Evolutionary conservation across 2,797 vertebrate genomes (phyloP).

Genomic region (Onychomys arenicola): DNA sequence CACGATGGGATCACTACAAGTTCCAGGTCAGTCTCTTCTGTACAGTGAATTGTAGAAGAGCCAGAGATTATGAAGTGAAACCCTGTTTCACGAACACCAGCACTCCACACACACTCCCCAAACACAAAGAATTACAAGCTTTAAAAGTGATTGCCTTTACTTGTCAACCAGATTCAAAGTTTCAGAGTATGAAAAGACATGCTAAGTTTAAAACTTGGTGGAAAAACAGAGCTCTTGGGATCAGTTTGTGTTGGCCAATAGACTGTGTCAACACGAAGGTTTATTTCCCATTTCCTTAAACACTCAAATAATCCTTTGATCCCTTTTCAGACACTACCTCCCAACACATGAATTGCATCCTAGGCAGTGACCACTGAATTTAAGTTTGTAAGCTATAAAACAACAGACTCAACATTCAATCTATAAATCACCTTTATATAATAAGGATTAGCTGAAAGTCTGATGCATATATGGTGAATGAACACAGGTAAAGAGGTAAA

Average conservation of each 20-base stretch:
- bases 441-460: neutral
- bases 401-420: neutral
- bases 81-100: neutral
- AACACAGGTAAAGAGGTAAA: neutral
- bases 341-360: neutral
- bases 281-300: slow-evolving; percentile 39
- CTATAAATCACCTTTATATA: neutral
- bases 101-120: neutral
- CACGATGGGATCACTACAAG: too few species aligned
- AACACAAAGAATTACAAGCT: neutral
- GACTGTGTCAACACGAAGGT: neutral
- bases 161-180: neutral
- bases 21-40: neutral
- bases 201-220: slow-evolving; percentile 27
- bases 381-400: slow-evolving; percentile 1
- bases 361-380: slow-evolving; percentile 1
- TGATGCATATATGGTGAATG: neutral
- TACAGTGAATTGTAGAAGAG: neutral
- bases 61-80: neutral
- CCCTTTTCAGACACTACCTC: neutral
- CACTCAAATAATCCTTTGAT: slow-evolving; percentile 34
- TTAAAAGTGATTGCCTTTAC: slow-evolving; percentile 14
- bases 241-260: neutral
- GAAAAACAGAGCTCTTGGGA: neutral
- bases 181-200: neutral